Conservation (phyloP, 2,888 invertebrate species). For the Leuctra nigra region DNA sequence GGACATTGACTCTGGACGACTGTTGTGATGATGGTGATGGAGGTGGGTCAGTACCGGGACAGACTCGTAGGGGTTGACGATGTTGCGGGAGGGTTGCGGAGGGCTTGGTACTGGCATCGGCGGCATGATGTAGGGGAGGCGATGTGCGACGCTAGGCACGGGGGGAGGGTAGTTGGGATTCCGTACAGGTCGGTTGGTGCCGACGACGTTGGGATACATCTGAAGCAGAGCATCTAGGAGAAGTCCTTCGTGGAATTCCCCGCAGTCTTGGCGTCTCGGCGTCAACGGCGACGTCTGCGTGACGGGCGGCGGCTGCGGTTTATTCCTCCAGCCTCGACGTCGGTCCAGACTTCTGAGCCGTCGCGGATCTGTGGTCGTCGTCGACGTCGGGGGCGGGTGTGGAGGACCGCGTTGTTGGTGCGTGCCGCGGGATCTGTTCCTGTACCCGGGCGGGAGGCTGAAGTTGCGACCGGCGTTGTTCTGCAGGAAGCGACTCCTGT, state of each 20-base stretch:
- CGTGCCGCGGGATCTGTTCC: slow-evolving; percentile 45
- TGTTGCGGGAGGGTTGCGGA: slow-evolving; percentile 33
- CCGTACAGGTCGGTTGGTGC: slow-evolving; percentile 37
- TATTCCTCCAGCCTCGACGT: slow-evolving; percentile 35
- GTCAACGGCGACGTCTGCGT: slow-evolving; percentile 19
- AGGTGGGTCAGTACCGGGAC: slow-evolving; percentile 59
- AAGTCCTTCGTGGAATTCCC: slow-evolving; percentile 76
- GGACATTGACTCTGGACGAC: slow-evolving; percentile 35
- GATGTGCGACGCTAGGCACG: slow-evolving; percentile 27
- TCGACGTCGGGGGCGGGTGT: no score
- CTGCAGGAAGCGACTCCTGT: slow-evolving; percentile 27
- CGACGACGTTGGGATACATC: slow-evolving; percentile 60
- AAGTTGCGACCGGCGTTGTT: slow-evolving; percentile 27
- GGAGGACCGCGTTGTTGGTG: slow-evolving; percentile 43
- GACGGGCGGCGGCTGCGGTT: slow-evolving; percentile 19
- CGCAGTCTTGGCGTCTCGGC: slow-evolving; percentile 33
- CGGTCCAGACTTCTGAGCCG: slow-evolving; percentile 41
- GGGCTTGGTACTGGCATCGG: slow-evolving; percentile 28
- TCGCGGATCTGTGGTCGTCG: slow-evolving; percentile 40
- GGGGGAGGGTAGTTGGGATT: slow-evolving; percentile 30
- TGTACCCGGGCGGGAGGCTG: slow-evolving; percentile 32
- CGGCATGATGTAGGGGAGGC: slow-evolving; percentile 30
- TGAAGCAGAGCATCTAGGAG: slow-evolving; percentile 65
- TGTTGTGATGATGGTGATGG: slow-evolving; percentile 34
- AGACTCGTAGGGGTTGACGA: slow-evolving; percentile 53